Percentiles rank a stretch among this genome's conserved stretches.
Evolutionary conservation across 1,140 invertebrate genomes (phyloP).

Genomic region (Brachystomella parvula): DNA sequence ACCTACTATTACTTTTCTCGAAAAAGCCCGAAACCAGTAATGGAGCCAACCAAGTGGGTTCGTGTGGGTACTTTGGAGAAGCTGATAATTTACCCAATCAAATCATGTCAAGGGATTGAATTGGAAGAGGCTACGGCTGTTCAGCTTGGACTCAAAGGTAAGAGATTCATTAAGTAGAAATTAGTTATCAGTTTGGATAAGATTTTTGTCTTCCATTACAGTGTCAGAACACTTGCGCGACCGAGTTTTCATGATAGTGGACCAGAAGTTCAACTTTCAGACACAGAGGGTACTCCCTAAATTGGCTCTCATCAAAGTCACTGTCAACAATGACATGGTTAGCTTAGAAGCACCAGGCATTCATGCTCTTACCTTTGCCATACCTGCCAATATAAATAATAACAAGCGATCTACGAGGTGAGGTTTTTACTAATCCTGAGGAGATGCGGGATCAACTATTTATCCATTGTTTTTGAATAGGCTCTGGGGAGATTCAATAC

Average conservation of each 20-base stretch:
- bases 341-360: slow-evolving; percentile 19
- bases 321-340: slow-evolving; percentile 25
- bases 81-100: slow-evolving; percentile 30
- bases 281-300: slow-evolving; percentile 31
- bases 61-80: slow-evolving; percentile 25
- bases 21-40: slow-evolving; percentile 9
- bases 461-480: slow-evolving; percentile 17
- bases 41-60: slow-evolving; percentile 25
- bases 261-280: slow-evolving; percentile 19
- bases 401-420: slow-evolving; percentile 25
- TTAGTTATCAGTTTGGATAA: not conserved
- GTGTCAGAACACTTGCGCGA: slow-evolving; percentile 27
- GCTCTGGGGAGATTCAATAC: slow-evolving; percentile 28
- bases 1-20: not conserved
- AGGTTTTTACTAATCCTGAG: not conserved
- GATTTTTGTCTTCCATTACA: slow-evolving; percentile 12
- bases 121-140: slow-evolving; percentile 28
- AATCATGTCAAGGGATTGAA: slow-evolving; percentile 27
- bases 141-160: slow-evolving; percentile 28
- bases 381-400: slow-evolving; percentile 21
- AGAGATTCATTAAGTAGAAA: not conserved
- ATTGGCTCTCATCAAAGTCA: slow-evolving; percentile 28
- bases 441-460: not conserved
- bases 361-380: slow-evolving; percentile 4
- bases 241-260: slow-evolving; percentile 34